These are phyloP conservation scores for Hypsopygia costalis DNA, from an alignment of 2,888 invertebrate genomes.

Conservation along the genomic window DNA sequence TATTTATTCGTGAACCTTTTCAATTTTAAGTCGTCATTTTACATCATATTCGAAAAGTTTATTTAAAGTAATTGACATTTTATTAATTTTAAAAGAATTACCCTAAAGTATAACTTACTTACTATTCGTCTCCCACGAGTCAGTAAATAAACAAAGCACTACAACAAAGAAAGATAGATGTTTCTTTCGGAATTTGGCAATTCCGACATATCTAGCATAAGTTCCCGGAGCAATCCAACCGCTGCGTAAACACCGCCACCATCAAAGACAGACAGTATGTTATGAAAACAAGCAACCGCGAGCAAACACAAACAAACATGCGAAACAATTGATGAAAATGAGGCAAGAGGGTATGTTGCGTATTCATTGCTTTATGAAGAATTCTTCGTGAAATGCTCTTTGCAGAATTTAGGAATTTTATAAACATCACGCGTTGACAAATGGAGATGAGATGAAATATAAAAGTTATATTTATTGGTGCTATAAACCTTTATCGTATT, in stretches of 20 bases:
- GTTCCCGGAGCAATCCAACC: constrained; percentile 55
- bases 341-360: constrained; percentile 38
- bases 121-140: no score
- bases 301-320: constrained; percentile 73
- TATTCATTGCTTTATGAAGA: constrained; percentile 54
- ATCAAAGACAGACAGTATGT: constrained; percentile 74
- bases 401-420: constrained; percentile 23
- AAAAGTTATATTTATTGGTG: constrained; percentile 12
- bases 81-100: no score
- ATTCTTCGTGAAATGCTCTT: constrained; percentile 42
- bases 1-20: no score
- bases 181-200: constrained; percentile 24
- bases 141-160: no score
- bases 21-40: no score
- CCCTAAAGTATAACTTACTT: no score
- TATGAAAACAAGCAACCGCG: constrained; percentile 75
- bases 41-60: no score
- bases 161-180: no score
- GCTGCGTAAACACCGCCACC: constrained; percentile 60
- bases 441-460: constrained; percentile 27
- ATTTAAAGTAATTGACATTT: no score
- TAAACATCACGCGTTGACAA: constrained; percentile 21
- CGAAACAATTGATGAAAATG: constrained; percentile 73
- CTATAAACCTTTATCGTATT: constrained; percentile 7
- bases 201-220: constrained; percentile 37